Conservation (phyloP, 1,140 invertebrate species). For the Ooceraea biroi region DNA sequence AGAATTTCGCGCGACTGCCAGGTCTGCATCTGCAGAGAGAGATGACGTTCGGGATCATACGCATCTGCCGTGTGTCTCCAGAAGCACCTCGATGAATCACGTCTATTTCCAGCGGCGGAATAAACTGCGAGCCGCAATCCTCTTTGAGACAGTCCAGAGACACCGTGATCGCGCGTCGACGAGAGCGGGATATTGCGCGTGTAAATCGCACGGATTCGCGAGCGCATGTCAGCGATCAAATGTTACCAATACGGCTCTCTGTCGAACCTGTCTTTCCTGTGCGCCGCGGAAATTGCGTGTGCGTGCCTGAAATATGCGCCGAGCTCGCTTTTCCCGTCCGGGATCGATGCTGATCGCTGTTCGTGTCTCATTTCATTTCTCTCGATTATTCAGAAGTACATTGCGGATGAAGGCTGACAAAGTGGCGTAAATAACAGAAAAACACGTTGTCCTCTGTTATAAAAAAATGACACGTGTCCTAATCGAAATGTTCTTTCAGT, state of each 20-base stretch:
- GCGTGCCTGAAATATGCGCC: slow-evolving; percentile 35
- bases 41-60: not conserved
- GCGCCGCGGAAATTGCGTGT: slow-evolving; percentile 19
- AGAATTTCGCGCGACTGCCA: slow-evolving; percentile 1
- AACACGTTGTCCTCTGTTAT: not conserved
- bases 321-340: not conserved
- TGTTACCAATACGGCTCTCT: slow-evolving; percentile 31
- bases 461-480: not conserved
- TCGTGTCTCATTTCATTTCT: slow-evolving; percentile 31
- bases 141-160: slow-evolving; percentile 65
- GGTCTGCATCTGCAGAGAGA: not conserved
- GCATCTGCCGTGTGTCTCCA: slow-evolving; percentile 23
- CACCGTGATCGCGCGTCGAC: slow-evolving; percentile 39
- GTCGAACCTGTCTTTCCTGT: slow-evolving; percentile 17
- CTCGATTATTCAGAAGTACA: not conserved
- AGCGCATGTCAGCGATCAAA: slow-evolving; percentile 48
- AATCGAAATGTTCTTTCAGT: not conserved
- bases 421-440: not conserved
- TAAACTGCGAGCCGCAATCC: slow-evolving; percentile 55
- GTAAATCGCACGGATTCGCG: slow-evolving; percentile 14
- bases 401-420: not conserved
- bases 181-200: slow-evolving; percentile 38
- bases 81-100: slow-evolving; percentile 61
- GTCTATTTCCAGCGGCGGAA: slow-evolving; percentile 63
- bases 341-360: slow-evolving; percentile 27